Percentiles rank a stretch among this genome's conserved stretches.
Conservation (phyloP, 2,797 vertebrate genomes). For the Malurus leucopterus region DNA sequence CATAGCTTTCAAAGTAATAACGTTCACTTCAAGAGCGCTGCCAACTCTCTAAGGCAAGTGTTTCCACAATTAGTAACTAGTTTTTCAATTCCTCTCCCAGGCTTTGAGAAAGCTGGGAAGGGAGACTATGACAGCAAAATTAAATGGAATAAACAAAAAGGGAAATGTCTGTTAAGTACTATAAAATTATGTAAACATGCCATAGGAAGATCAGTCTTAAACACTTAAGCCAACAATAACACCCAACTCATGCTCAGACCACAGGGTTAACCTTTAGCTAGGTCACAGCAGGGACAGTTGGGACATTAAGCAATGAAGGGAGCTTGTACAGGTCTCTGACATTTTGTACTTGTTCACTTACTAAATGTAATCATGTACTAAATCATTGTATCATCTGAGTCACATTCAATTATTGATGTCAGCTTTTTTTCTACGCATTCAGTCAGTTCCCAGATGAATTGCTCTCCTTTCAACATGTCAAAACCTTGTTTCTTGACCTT, state of each 20-base stretch:
- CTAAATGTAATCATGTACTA: background rate
- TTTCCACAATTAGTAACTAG: conserved; percentile 40
- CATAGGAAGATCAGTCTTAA: background rate
- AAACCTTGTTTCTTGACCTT: background rate
- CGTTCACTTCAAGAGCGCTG: background rate
- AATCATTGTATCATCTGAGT: background rate
- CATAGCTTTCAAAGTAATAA: conserved; percentile 20
- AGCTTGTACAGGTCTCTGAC: background rate
- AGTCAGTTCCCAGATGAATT: background rate
- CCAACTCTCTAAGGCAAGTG: background rate
- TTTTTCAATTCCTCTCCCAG: conserved; percentile 18
- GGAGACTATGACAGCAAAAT: background rate
- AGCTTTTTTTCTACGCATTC: background rate
- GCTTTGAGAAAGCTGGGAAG: conserved; percentile 3
- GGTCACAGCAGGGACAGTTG: background rate
- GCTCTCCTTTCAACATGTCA: background rate
- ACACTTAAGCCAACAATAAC: background rate
- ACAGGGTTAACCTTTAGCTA: background rate
- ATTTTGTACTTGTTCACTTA: background rate
- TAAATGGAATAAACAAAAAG: conserved; percentile 1
- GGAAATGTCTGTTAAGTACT: background rate
- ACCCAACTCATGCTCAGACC: background rate
- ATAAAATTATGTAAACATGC: background rate
- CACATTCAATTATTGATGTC: background rate
- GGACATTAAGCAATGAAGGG: background rate